Evolutionary conservation across 1,140 invertebrate genomes (phyloP).

Genomic region (Homarus americanus): DNA sequence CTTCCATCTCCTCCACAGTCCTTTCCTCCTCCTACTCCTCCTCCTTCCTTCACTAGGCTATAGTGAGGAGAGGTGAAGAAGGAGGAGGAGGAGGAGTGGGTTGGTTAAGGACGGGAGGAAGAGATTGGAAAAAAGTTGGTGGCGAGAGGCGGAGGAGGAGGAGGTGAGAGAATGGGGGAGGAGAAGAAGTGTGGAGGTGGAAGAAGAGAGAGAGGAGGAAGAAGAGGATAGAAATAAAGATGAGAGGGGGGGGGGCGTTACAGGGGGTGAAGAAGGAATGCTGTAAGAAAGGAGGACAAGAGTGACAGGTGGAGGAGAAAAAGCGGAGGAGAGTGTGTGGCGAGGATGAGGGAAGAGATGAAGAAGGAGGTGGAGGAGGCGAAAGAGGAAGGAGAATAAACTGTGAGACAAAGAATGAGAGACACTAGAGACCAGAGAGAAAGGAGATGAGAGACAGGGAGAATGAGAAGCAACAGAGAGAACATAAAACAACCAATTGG

Average conservation of each 20-base stretch:
- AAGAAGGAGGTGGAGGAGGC: not conserved
- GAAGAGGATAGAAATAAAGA: too few species aligned
- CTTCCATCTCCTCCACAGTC: not conserved
- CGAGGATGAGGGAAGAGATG: not conserved
- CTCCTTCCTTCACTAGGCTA: not conserved
- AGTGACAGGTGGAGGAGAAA: not conserved
- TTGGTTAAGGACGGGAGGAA: not conserved
- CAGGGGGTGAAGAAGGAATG: not conserved
- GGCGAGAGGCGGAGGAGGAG: not conserved
- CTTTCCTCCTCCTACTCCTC: not conserved
- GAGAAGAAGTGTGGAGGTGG: not conserved
- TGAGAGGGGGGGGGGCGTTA: too few species aligned
- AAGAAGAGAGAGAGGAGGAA: not conserved
- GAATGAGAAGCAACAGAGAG: not conserved
- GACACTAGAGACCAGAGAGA: not conserved
- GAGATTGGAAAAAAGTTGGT: not conserved
- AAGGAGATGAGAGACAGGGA: not conserved
- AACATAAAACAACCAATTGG: too few species aligned
- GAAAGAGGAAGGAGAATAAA: not conserved
- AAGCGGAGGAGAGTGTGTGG: not conserved
- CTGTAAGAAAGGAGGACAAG: not conserved
- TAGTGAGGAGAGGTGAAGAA: conserved; percentile 4
- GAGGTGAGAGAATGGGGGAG: not conserved
- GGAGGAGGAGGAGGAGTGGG: not conserved
- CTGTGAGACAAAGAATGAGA: not conserved